Evolutionary conservation across 2,113 vertebrate genomes (phyloP), one percentile per base, ranked within the genome.

Genomic region (Vulpes ferrilata): DNA sequence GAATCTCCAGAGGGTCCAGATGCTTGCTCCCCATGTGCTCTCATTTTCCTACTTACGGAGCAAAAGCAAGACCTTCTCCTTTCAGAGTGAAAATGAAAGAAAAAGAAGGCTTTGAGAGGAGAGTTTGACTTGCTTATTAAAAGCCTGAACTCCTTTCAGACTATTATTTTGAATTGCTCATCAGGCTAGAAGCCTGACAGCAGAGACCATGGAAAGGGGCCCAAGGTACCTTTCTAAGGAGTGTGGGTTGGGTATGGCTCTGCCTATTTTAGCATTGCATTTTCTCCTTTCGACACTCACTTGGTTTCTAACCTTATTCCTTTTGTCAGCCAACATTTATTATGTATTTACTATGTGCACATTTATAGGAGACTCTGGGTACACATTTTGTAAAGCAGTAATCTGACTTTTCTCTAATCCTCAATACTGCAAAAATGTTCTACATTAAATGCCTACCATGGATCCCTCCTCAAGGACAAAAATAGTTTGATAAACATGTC

Each of bases 141-240:
- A 93, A 96, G 79, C 57, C 65, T 48, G 64, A 60, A 43, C 55
- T 86, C 85, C 88, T 93, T 92, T 83, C 85, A 85, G 65, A 88
- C 67, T 19, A 11, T 92, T 22, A 35, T 82, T 90, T 86, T 43
- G 65, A 90, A 79, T 13, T 59, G 53, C 10, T 95, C 16, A 16
- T 38, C 62, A 35, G n/a, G 32, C 35, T 12, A 76, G 80, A 95
- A 92, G 65, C 73, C 35, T 80, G 91, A 57, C 65, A 65, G 57
- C 19, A 83, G 57, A 64, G 32, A 64, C 43, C 43, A 23, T 7
- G 16, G 43, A 35, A 62, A 35, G 83, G 20, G 35, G 2, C 27
- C 35, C 11, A 3, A 23, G 35, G 48, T 5, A 3, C 20, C 2
- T 19, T 59, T 67, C 9, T 32, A 43, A 79, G n/a, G 48, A 48